phyloP scores from a whole-genome alignment of 2,797 vertebrate genomes.

The Hozukius guyotensis region DNA sequence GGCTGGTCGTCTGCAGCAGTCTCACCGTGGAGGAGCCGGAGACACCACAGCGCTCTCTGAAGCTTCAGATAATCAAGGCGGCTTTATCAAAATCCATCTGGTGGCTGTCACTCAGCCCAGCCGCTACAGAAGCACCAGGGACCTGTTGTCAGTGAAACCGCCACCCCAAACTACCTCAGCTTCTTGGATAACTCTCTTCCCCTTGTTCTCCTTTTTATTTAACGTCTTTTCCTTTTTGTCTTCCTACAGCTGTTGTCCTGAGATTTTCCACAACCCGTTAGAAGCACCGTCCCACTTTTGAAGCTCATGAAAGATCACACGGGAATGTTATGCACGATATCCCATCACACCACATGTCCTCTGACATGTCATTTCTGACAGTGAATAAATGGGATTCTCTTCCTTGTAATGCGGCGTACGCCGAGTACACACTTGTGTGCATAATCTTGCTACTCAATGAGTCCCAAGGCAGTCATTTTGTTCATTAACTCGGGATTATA shows the following conservation, averaged over 20 bases:
- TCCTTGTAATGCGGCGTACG: slow-evolving; percentile 25
- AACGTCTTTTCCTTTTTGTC: not conserved
- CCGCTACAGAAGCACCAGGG: slow-evolving; percentile 25
- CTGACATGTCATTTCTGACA: slow-evolving; percentile 29
- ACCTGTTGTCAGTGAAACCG: slow-evolving; percentile 22
- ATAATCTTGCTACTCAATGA: slow-evolving; percentile 39
- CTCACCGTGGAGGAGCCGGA: slow-evolving; percentile 11
- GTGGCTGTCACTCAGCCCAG: slow-evolving; percentile 33
- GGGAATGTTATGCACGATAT: not conserved
- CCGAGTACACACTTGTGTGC: not conserved
- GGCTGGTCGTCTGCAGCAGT: slow-evolving; percentile 21
- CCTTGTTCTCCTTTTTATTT: not conserved
- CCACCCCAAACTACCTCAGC: slow-evolving; percentile 1
- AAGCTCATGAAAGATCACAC: not conserved
- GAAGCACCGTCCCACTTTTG: not conserved
- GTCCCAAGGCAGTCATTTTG: slow-evolving; percentile 25
- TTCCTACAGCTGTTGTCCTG: not conserved
- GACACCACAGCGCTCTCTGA: slow-evolving; percentile 4
- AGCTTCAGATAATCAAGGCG: slow-evolving; percentile 37
- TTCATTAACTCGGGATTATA: slow-evolving; percentile 42
- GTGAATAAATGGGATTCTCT: slow-evolving; percentile 28
- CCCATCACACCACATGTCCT: slow-evolving; percentile 22
- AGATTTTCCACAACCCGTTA: slow-evolving; percentile 5
- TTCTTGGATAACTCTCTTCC: not conserved
- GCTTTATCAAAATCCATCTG: slow-evolving; percentile 52